phyloP scores from a whole-genome alignment of 2,113 vertebrate genomes.

The Pituophis catenifer region DNA sequence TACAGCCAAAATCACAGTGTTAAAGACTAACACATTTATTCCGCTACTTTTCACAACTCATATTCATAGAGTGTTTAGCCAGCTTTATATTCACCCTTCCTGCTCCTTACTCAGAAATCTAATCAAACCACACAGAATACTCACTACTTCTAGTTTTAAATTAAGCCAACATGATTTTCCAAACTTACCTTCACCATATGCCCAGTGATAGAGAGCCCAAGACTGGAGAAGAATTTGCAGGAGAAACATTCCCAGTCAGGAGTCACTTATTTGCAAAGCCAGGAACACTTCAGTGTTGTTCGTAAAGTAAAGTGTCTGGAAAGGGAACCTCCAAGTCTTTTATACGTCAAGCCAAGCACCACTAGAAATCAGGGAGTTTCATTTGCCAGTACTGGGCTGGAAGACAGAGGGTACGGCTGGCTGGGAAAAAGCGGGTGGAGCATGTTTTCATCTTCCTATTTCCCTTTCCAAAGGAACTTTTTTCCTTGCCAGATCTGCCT shows the following conservation, averaged over 20 bases:
- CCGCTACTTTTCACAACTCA: neutral
- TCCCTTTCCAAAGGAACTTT: slow-evolving; percentile 49
- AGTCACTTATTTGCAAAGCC: neutral
- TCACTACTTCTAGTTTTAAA: neutral
- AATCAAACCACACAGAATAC: neutral
- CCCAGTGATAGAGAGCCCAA: slow-evolving; percentile 19
- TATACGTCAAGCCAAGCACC: neutral
- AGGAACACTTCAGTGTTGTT: neutral
- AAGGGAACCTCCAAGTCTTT: neutral
- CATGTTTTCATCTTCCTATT: slow-evolving; percentile 29
- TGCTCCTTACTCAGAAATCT: neutral
- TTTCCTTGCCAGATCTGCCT: slow-evolving; percentile 28
- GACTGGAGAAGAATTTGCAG: slow-evolving; percentile 46
- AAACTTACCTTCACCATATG: slow-evolving; percentile 32
- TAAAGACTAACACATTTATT: neutral
- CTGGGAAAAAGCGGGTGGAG: slow-evolving; percentile 37
- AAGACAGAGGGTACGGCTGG: slow-evolving; percentile 27
- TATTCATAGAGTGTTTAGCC: neutral
- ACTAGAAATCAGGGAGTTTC: neutral
- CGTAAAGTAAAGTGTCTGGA: neutral
- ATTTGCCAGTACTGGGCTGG: slow-evolving; percentile 9
- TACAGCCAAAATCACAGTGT: neutral
- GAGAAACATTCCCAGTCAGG: slow-evolving; percentile 27
- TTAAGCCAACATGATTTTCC: neutral
- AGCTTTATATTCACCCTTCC: neutral